phyloP scores from a whole-genome alignment of 2,797 vertebrate genomes.

The Hippoglossus hippoglossus region DNA sequence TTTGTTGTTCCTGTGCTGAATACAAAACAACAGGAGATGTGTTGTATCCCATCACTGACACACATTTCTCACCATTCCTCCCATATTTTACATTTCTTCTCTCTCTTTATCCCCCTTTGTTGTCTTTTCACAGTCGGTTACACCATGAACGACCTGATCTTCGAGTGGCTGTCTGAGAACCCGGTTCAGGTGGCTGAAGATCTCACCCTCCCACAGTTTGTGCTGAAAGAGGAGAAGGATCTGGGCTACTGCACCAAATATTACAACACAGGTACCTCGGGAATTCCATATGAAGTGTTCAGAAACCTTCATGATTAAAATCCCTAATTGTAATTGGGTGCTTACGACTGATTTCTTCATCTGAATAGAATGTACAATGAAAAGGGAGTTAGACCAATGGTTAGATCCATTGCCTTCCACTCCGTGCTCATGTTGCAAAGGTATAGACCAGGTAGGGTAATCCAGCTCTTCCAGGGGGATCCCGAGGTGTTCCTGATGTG shows the following conservation, averaged over 20 bases:
- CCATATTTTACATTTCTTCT: conserved; percentile 7
- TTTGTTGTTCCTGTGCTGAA: neutral
- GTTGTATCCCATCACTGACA: neutral
- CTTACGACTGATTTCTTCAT: neutral
- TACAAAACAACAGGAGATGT: neutral
- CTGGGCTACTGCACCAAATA: conserved; percentile 94
- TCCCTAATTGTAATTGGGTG: neutral
- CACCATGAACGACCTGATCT: conserved; percentile 96
- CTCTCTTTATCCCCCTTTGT: conserved; percentile 17
- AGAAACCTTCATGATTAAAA: neutral
- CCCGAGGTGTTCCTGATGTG: too few species aligned
- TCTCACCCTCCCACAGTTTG: conserved; percentile 94
- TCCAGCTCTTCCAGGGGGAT: too few species aligned
- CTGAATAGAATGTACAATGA: neutral
- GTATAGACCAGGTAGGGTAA: too few species aligned
- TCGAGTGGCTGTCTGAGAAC: conserved; percentile 92
- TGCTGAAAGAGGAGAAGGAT: conserved; percentile 93
- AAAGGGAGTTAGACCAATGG: too few species aligned
- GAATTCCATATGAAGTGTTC: neutral
- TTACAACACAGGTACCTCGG: conserved; percentile 91
- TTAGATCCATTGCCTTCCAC: too few species aligned
- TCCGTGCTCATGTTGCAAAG: too few species aligned
- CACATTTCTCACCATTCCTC: conserved; percentile 8
- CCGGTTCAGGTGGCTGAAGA: conserved; percentile 95
- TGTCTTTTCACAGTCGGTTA: conserved; percentile 89